These are phyloP conservation scores for Loris lydekkerianus DNA, from an alignment of 2,797 vertebrate species.

Conservation along the genomic window DNA sequence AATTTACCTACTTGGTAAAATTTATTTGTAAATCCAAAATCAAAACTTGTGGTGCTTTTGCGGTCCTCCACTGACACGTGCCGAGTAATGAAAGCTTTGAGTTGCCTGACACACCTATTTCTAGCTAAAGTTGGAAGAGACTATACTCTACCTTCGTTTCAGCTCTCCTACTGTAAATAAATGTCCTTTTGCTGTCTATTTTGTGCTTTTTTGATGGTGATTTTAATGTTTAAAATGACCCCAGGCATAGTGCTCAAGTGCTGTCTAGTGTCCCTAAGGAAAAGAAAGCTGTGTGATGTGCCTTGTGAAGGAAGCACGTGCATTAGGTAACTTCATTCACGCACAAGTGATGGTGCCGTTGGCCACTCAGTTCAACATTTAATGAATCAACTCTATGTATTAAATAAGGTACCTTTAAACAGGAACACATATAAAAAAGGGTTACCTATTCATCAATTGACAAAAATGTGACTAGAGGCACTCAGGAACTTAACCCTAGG, in stretches of 20 bases:
- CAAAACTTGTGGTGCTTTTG: neutral
- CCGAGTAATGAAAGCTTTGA: neutral
- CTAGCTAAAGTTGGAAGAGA: neutral
- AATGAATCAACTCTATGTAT: neutral
- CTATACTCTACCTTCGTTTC: neutral
- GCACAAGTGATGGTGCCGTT: neutral
- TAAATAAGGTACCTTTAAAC: neutral
- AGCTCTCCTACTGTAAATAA: too few species aligned
- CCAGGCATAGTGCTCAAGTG: neutral
- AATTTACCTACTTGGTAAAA: neutral
- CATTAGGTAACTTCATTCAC: neutral
- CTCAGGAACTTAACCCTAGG: neutral
- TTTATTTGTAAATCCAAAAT: neutral
- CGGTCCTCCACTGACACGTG: neutral
- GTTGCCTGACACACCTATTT: accelerated
- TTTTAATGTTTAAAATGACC: neutral
- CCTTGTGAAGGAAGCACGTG: neutral
- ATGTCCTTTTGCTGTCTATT: neutral
- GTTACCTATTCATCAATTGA: neutral
- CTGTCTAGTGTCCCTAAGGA: neutral
- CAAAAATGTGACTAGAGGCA: neutral
- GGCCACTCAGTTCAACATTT: neutral
- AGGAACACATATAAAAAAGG: neutral
- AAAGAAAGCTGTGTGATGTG: neutral
- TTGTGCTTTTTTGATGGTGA: neutral